Evolutionary conservation across 2,113 vertebrate species (phyloP).

Genomic region (Emydura subglobosa): DNA sequence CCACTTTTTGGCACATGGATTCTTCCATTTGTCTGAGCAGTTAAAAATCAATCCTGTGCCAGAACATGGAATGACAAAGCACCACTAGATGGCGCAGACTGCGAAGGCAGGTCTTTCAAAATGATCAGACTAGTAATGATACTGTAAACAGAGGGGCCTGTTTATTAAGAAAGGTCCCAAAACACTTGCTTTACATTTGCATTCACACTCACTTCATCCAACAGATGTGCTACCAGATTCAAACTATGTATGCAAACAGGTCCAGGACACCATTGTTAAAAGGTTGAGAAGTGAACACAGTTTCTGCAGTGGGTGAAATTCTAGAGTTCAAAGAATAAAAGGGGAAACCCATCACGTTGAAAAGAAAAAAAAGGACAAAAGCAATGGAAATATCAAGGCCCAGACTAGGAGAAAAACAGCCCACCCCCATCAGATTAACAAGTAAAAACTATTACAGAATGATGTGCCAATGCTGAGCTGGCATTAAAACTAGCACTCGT

Average conservation of each 20-base stretch:
- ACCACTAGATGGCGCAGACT: rapidly evolving
- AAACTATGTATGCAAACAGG: not conserved
- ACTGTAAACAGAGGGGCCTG: rapidly evolving
- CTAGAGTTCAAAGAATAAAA: not conserved
- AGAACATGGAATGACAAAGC: rapidly evolving
- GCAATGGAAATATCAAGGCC: not conserved
- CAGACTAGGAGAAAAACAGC: rapidly evolving
- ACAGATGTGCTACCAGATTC: rapidly evolving
- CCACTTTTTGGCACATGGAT: not conserved
- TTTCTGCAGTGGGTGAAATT: not conserved
- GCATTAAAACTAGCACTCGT: rapidly evolving
- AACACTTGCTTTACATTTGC: rapidly evolving
- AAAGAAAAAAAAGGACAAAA: not conserved
- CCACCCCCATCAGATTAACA: no score
- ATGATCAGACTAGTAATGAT: rapidly evolving
- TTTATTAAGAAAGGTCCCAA: rapidly evolving
- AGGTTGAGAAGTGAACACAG: rapidly evolving
- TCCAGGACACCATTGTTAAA: not conserved
- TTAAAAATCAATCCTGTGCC: not conserved
- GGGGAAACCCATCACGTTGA: not conserved
- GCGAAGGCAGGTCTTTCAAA: rapidly evolving
- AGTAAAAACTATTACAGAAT: rapidly evolving
- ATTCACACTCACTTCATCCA: rapidly evolving
- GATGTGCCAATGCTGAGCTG: not conserved
- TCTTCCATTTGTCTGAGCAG: not conserved